These are phyloP conservation scores for Aradus depressus DNA, from an alignment of 2,888 invertebrate genomes.

Conservation along the genomic window DNA sequence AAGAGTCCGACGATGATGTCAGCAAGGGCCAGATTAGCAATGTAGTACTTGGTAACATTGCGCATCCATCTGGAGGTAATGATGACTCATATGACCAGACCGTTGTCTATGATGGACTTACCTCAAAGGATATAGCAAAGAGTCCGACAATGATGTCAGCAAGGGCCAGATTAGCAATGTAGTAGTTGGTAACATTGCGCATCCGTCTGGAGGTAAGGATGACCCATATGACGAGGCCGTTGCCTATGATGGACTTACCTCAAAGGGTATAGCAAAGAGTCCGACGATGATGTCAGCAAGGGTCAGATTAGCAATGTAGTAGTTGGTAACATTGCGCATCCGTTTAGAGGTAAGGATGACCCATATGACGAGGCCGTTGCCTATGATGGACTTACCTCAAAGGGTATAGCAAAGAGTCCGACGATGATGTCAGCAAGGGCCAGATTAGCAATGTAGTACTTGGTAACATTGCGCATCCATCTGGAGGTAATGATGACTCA, in stretches of 20 bases:
- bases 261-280: constrained; percentile 73
- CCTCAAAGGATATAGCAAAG: constrained; percentile 72
- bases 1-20: too few relatives aligned
- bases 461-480: too few relatives aligned
- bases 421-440: too few relatives aligned
- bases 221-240: constrained; percentile 74
- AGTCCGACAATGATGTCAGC: constrained; percentile 78
- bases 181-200: constrained; percentile 76
- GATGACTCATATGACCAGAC: too few relatives aligned
- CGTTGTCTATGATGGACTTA: too few relatives aligned
- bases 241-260: constrained; percentile 61
- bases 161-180: constrained; percentile 72
- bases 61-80: too few relatives aligned
- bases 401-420: too few relatives aligned
- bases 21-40: too few relatives aligned
- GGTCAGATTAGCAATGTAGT: constrained; percentile 76
- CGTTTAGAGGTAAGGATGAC: constrained; percentile 63
- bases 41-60: too few relatives aligned
- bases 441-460: too few relatives aligned
- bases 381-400: too few relatives aligned
- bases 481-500: too few relatives aligned
- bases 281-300: constrained; percentile 77
- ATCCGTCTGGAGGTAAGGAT: constrained; percentile 64
- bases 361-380: constrained; percentile 77
- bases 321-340: constrained; percentile 76